Evolutionary conservation across 2,888 invertebrate species (phyloP).

Genomic region (Euzophera pinguis): DNA sequence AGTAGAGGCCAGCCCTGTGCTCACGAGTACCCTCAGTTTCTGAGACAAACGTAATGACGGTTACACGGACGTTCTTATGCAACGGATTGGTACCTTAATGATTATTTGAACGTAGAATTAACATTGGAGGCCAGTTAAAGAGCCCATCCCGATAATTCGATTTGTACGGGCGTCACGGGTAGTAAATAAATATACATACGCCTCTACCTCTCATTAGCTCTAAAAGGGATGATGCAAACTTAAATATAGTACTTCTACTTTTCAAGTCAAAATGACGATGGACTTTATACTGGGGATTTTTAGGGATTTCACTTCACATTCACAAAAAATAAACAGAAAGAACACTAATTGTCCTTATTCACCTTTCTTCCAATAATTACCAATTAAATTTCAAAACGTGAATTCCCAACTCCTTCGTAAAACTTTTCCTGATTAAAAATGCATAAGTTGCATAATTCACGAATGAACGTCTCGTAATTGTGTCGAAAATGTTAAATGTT

Average conservation of each 20-base stretch:
- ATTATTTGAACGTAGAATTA: constrained; percentile 71
- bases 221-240: not conserved
- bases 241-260: not conserved
- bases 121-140: constrained; percentile 51
- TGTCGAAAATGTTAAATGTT: constrained; percentile 1
- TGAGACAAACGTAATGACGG: too few species aligned
- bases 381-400: not conserved
- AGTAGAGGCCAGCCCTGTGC: too few species aligned
- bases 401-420: not conserved
- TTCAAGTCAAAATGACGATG: too few species aligned
- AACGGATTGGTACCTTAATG: constrained; percentile 43
- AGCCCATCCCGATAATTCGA: constrained; percentile 59
- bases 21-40: too few species aligned
- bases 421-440: not conserved
- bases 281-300: too few species aligned
- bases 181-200: constrained; percentile 35
- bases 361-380: not conserved
- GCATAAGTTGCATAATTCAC: not conserved
- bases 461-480: not conserved
- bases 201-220: constrained; percentile 14
- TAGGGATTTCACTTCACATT: too few species aligned
- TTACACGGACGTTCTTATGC: too few species aligned
- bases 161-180: constrained; percentile 46
- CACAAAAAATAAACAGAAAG: not conserved
- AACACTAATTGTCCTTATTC: not conserved